phyloP scores from a whole-genome alignment of 64 coral and sea anemone species.

The Montipora efflorescens region DNA sequence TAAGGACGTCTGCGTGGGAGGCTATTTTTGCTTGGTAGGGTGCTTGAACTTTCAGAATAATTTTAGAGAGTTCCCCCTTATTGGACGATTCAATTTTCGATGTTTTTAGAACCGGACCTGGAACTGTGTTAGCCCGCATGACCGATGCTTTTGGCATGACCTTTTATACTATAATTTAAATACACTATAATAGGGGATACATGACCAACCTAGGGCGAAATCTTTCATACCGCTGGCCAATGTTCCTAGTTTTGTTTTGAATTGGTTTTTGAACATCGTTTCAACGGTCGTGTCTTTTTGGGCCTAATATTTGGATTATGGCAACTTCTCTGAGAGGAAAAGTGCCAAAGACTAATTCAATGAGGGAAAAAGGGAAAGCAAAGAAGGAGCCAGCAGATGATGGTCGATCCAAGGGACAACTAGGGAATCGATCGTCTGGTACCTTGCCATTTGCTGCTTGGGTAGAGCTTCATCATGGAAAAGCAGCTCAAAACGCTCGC shows the following conservation, averaged over 20 bases:
- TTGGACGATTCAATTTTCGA: too few relatives aligned
- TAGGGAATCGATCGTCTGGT: constrained; percentile 78
- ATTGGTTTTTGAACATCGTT: not conserved
- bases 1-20: too few relatives aligned
- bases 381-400: constrained; percentile 37
- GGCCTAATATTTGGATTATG: not conserved
- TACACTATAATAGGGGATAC: not conserved
- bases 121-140: too few relatives aligned
- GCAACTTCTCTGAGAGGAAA: not conserved
- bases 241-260: not conserved
- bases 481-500: constrained; percentile 47
- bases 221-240: not conserved
- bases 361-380: not conserved
- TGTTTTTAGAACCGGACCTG: too few relatives aligned
- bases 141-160: too few relatives aligned
- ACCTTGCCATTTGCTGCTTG: constrained; percentile 87
- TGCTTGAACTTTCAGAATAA: too few relatives aligned
- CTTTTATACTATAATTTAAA: too few relatives aligned
- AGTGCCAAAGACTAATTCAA: not conserved
- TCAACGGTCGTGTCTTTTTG: not conserved
- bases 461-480: constrained; percentile 73
- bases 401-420: constrained; percentile 71
- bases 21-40: too few relatives aligned
- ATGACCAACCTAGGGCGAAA: too few relatives aligned
- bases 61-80: too few relatives aligned